Evolutionary conservation across 1,140 invertebrate species (phyloP).

Genomic region (Drosophila littoralis): DNA sequence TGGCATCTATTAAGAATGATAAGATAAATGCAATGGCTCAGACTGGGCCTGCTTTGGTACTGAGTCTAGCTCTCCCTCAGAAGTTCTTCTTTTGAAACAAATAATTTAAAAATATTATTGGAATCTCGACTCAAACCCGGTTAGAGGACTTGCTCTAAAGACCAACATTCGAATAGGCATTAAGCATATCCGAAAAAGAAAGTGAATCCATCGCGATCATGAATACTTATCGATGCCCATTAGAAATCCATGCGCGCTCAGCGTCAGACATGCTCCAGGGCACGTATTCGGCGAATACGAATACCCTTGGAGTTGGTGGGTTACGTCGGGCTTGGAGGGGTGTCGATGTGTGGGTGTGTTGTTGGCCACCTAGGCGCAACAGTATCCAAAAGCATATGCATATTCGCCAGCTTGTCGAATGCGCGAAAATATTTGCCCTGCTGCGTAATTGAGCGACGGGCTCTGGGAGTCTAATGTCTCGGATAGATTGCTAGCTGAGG

Average conservation of each 20-base stretch:
- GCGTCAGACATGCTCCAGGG: slow-evolving; percentile 57
- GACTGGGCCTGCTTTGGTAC: too few relatives aligned
- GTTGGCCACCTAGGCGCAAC: slow-evolving; percentile 62
- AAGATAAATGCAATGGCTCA: too few relatives aligned
- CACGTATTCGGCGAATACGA: slow-evolving; percentile 50
- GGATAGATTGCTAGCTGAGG: background rate
- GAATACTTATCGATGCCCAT: slow-evolving; percentile 5
- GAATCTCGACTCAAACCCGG: too few relatives aligned
- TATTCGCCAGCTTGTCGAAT: slow-evolving; percentile 48
- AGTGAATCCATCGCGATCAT: slow-evolving; percentile 34
- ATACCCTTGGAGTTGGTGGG: slow-evolving; percentile 47
- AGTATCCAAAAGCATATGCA: slow-evolving; percentile 65
- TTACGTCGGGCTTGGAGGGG: background rate
- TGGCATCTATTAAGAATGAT: too few relatives aligned
- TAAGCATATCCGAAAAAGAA: slow-evolving; percentile 37
- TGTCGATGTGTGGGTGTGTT: background rate
- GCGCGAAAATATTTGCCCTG: slow-evolving; percentile 62
- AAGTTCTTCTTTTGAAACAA: too few relatives aligned
- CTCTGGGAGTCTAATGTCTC: slow-evolving; percentile 1
- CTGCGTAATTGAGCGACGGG: slow-evolving; percentile 63
- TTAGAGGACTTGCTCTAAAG: too few relatives aligned
- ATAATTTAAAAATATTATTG: too few relatives aligned
- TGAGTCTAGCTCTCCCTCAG: too few relatives aligned
- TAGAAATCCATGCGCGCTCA: slow-evolving; percentile 33
- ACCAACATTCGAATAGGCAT: too few relatives aligned